Base-by-base conservation (phyloP, 2,113 vertebrate genomes). In the Atherinomorus stipes region DNA sequence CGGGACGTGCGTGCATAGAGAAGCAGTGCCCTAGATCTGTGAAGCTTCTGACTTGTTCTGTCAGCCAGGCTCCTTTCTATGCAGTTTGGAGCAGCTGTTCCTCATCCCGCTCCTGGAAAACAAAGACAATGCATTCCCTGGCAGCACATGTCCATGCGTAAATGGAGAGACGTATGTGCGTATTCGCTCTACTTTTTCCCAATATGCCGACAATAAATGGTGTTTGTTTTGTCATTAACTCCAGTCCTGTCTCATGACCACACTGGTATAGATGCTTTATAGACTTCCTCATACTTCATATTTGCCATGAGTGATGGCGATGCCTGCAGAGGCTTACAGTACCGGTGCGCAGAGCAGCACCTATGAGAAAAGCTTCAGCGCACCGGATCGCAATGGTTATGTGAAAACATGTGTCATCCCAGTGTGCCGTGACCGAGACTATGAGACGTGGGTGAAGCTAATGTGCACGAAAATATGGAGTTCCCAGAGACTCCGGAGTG, bases 401-500 rank as follows among this genome's bases (percentile, higher is more conserved):
- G 91, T 91, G 86, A 91, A 74, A 70, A 78, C 83, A 87, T 77
- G 88, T 63, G 92, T 88, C 65, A 75, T 77, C 73, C 78, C 88
- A 50, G 66, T 86, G 71, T 83, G 71, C 65, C 71, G 81, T 73
- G 91, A 89, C 76, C 80, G 63, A 10, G 66, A 38, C 56, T 82
- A 77, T 78, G 69, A 77, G 69, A 85, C 85, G 62, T 86, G 80
- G 88, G 74, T 84, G 63, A 87, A 88, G 51, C 78, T 74, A 69
- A 81, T 74, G 81, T 78, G 73, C 80, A 81, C 61, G 58, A 88
- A 84, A 59, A 79, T 88, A 69, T 80, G 89, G 93, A 88, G 83
- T 84, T 89, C 86, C 68, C 72, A 89, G 78, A 91, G 92, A 90
- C 84, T 96, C 73, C 91, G 91, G 85, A 91, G 85, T 15, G 94